Evolutionary conservation across 2,113 vertebrate genomes (phyloP), one percentile per base, ranked within the genome.

Genomic region (Nematolebias whitei): DNA sequence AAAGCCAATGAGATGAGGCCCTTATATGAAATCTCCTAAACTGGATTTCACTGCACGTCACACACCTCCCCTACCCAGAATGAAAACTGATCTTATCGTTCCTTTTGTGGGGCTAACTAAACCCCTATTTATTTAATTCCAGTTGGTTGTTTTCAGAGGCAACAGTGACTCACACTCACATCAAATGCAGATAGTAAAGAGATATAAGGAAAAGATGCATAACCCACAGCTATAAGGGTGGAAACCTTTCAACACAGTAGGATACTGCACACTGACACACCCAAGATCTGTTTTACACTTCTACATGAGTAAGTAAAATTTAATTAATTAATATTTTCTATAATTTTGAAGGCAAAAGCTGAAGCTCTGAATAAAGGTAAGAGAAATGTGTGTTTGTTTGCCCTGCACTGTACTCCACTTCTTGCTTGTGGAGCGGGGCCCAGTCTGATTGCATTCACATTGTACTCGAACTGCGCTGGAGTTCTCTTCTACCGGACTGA

Each of bases 61-160:
- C 22, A 48, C 22, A 59, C 69, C 79, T 85, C 79, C 79, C 72
- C 43, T 63, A 72, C 69, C 48, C 57, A 56, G 48, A 24, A 73
- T 29, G 68, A 79, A 87, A 80, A 75, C 77, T 71, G 87, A 90
- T 90, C 49, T 49, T 64, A 85, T 91, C 87, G 18, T 43, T 20
- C 71, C 68, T 74, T 81, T 79, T 61, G 10, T 41, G 11, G 40
- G 56, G 51, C 41, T 70, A 56, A 63, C 57, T 69, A 60, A 59
- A 76, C 78, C 78, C 79, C 68, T 83, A 83, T 89, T 87, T 86
- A 79, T 71, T 71, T 72, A 38, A 67, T 60, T 5, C 26, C 38
- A 63, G 71, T 68, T 57, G 32, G 60, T 54, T 80, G 67, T 76
- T 82, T 68, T 52, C 56, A 72, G 65, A 75, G 56, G 71, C 26